Base-by-base conservation (phyloP, 2,113 vertebrate species). In the Chaetodon auriga region DNA sequence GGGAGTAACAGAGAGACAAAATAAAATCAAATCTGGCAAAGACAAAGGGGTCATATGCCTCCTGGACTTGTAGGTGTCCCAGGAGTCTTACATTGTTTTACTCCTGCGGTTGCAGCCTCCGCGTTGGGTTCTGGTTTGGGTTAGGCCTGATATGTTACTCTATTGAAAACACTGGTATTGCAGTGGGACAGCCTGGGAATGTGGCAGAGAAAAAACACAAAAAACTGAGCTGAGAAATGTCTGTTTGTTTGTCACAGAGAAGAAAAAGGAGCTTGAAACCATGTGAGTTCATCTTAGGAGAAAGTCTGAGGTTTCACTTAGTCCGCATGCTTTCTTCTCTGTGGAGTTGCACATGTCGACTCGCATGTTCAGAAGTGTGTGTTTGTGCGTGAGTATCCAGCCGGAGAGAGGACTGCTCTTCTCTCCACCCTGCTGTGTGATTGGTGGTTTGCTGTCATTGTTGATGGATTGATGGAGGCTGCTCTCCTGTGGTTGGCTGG, bases 161-260 rank as follows among this genome's bases (percentile, higher is more conserved):
- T 75, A 66, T 16, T 90, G 78, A 87, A 91, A 86, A 87, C 85
- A 86, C 5, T 84, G 76, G 66, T 53, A 76, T 38, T 75, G 79
- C 51, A 83, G 68, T 58, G 81, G 84, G 87, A 89, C 91, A 86
- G 89, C 91, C 87, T 91, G 90, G 79, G 90, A 94, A 94, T 83
- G 90, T 41, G 54, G 82, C 5, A 0, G 80, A 41, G 43, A 53
- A 87, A 53, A 87, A 86, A 76, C 53, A 70, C 49, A 49, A 61
- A 72, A 85, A 84, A 87, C 83, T 43, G 75, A 89, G 68, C 77
- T 73, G 83, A 81, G 77, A 91, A 84, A 87, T 80, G 85, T 88
- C 66, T 77, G 80, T 86, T 80, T 88, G 83, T 91, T 91, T 86
- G 88, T 81, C 82, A 81, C 14, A 4, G 70, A 68, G 73, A 54